A percentile compares a stretch with the other conserved stretches of the same genome.
Conservation (phyloP, 2,888 invertebrate genomes). For the Caenorhabditis sp. region DNA sequence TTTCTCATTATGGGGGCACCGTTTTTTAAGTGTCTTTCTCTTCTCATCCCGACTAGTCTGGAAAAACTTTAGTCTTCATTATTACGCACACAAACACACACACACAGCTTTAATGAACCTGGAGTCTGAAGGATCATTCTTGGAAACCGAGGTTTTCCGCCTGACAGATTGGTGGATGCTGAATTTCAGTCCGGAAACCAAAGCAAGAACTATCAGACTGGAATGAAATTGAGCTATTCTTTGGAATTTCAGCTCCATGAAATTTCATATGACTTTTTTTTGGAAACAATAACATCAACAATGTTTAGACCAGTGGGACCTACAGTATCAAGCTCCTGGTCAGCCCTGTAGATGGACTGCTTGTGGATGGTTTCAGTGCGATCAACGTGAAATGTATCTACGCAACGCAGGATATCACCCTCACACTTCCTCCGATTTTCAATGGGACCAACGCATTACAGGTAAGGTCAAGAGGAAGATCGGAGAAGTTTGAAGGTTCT, state of each 20-base stretch:
- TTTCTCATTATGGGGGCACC: constrained; percentile 49
- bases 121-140: no score
- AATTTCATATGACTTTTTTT: constrained; percentile 9
- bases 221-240: constrained; percentile 27
- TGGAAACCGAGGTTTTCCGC: background rate
- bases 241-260: constrained; percentile 2
- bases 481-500: no score
- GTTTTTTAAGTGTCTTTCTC: background rate
- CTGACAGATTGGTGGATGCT: background rate
- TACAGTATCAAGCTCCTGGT: constrained; percentile 76
- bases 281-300: background rate
- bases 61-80: background rate
- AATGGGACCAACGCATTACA: constrained; percentile 73
- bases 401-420: constrained; percentile 77
- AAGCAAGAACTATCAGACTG: constrained; percentile 28
- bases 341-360: constrained; percentile 77
- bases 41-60: background rate
- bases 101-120: no score
- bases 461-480: no score
- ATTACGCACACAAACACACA: background rate
- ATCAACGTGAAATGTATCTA: constrained; percentile 78
- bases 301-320: constrained; percentile 69
- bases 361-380: constrained; percentile 78
- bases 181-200: background rate
- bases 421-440: constrained; percentile 77